These are phyloP conservation scores for Electrona antarctica DNA, from an alignment of 2,113 vertebrate genomes.

Conservation along the genomic window DNA sequence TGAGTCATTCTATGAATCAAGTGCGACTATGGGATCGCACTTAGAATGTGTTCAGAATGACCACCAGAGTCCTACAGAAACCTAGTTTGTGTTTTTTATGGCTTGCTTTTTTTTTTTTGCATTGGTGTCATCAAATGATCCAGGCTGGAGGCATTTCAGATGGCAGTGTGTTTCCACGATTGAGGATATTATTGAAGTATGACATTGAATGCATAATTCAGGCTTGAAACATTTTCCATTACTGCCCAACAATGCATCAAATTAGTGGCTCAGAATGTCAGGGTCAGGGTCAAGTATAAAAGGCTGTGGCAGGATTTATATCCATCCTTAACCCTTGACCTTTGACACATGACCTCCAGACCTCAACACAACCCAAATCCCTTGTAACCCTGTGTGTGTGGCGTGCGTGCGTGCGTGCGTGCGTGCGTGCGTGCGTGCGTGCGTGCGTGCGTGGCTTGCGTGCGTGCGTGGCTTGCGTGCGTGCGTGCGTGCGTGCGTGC, in stretches of 20 bases:
- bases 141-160: slow-evolving; percentile 3
- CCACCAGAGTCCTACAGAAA: background rate
- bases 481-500: background rate
- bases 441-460: background rate
- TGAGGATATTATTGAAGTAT: slow-evolving; percentile 6
- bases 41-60: slow-evolving; percentile 19
- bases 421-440: background rate
- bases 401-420: background rate
- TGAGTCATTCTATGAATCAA: slow-evolving; percentile 37
- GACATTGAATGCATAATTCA: slow-evolving; percentile 35
- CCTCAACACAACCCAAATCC: slow-evolving; percentile 5
- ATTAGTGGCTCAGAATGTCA: background rate
- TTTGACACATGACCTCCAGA: slow-evolving; percentile 5
- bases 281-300: slow-evolving; percentile 22
- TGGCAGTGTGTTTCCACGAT: background rate
- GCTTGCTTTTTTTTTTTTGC: background rate
- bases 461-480: background rate
- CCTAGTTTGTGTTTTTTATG: background rate
- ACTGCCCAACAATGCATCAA: slow-evolving; percentile 42
- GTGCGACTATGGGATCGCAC: slow-evolving; percentile 33
- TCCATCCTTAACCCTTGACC: slow-evolving; percentile 48
- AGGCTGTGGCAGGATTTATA: slow-evolving; percentile 56
- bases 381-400: background rate
- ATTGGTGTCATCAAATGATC: too few relatives aligned
- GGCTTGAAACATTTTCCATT: slow-evolving; percentile 52